Conservation (phyloP, 2,113 vertebrate species). For the Anser brachyrhynchus region DNA sequence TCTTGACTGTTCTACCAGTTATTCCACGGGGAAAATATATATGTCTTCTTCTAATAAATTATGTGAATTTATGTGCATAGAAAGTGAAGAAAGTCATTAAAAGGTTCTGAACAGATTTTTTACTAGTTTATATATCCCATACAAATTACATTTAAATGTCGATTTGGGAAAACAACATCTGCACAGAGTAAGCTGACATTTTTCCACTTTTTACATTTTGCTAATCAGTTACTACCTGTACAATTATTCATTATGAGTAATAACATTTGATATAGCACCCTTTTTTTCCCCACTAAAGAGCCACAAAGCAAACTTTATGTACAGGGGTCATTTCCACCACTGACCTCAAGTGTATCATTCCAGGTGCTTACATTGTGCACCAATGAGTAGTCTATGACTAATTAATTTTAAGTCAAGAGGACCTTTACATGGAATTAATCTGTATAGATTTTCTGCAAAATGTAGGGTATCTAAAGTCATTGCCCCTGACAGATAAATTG, state of each 20-base stretch:
- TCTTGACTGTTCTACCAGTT: background rate
- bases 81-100: slow-evolving; percentile 32
- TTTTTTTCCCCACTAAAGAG: background rate
- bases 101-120: slow-evolving; percentile 38
- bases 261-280: background rate
- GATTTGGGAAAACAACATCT: slow-evolving; percentile 25
- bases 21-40: slow-evolving; percentile 5
- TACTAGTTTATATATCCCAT: background rate
- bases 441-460: background rate
- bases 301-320: background rate
- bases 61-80: slow-evolving; percentile 20
- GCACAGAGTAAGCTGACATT: background rate
- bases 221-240: background rate
- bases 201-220: slow-evolving; percentile 26
- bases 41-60: slow-evolving; percentile 8
- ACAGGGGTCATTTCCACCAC: background rate
- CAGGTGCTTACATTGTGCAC: background rate
- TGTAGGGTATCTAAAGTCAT: background rate
- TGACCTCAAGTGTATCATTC: background rate
- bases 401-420: background rate
- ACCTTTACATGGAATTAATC: background rate
- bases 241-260: background rate
- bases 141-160: background rate
- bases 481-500: background rate
- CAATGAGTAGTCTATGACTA: background rate